Evolutionary conservation across 2,797 vertebrate genomes (phyloP).

Genomic region (Acomys russatus): DNA sequence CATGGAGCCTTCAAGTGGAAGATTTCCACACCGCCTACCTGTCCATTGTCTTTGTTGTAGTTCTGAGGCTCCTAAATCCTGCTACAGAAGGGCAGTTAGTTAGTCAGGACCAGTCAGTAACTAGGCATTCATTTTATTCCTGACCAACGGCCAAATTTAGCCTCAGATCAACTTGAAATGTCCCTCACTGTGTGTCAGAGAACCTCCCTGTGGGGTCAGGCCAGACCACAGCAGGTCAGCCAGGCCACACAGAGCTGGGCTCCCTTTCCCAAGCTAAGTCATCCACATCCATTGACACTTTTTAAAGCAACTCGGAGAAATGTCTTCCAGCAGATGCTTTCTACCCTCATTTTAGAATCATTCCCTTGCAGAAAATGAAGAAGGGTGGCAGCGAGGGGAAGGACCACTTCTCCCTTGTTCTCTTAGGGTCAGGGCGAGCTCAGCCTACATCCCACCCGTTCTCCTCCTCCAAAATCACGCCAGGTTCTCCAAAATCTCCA

Average conservation of each 20-base stretch:
- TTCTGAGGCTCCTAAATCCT: rapidly evolving
- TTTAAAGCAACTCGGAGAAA: conserved; percentile 38
- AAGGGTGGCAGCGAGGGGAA: neutral
- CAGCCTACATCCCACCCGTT: neutral
- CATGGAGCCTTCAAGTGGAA: conserved; percentile 20
- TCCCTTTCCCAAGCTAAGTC: conserved; percentile 69
- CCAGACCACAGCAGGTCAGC: neutral
- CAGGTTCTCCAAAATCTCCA: conserved; percentile 77
- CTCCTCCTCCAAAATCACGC: conserved; percentile 55
- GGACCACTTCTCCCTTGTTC: conserved; percentile 45
- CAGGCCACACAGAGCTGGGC: neutral
- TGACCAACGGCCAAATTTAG: conserved; percentile 36
- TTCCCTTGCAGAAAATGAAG: conserved; percentile 64
- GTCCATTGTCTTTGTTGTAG: neutral
- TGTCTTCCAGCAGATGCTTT: conserved; percentile 63
- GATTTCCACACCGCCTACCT: neutral
- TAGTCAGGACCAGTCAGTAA: conserved; percentile 12
- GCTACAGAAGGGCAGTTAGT: neutral
- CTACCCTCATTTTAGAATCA: conserved; percentile 57
- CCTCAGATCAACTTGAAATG: conserved; percentile 15
- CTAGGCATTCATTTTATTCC: conserved; percentile 1
- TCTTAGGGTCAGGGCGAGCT: conserved; percentile 36
- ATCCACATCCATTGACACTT: conserved; percentile 58
- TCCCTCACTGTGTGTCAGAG: neutral
- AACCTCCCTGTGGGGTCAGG: conserved; percentile 47